Percentiles rank a stretch among this genome's conserved stretches.
phyloP scores from a whole-genome alignment of 1,140 invertebrate species.

The Euura lappo region DNA sequence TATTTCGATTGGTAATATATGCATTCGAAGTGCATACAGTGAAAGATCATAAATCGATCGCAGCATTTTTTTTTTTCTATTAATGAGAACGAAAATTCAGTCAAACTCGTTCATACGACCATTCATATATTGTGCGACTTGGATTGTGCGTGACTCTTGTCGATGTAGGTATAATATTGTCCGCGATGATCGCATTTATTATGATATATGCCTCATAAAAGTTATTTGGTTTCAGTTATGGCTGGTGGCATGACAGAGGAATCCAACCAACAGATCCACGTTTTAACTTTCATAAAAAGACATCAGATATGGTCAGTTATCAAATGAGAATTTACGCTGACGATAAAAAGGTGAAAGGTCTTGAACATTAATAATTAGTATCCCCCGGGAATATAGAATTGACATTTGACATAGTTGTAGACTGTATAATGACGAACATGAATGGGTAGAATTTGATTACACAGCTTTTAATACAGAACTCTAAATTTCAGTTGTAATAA shows the following conservation, averaged over 20 bases:
- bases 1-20: too few relatives aligned
- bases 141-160: too few relatives aligned
- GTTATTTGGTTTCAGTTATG: slow-evolving; percentile 37
- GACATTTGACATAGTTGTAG: too few relatives aligned
- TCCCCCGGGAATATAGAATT: too few relatives aligned
- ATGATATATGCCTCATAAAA: slow-evolving; percentile 6
- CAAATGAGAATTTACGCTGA: slow-evolving; percentile 47
- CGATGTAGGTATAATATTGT: background rate
- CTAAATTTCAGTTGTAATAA: too few relatives aligned
- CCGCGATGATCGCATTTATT: background rate
- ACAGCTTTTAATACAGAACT: too few relatives aligned
- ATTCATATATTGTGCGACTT: too few relatives aligned
- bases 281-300: slow-evolving; percentile 47
- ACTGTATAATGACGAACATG: too few relatives aligned
- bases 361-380: slow-evolving; percentile 22
- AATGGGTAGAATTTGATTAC: too few relatives aligned
- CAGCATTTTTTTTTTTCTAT: background rate
- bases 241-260: slow-evolving; percentile 51
- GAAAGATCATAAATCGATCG: too few relatives aligned
- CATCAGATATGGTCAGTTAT: slow-evolving; percentile 46
- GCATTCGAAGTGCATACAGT: too few relatives aligned
- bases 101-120: too few relatives aligned
- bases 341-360: slow-evolving; percentile 38
- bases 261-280: slow-evolving; percentile 40
- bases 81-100: background rate